Conservation (phyloP, 2,888 invertebrate genomes). For the Cheilosia urbana region DNA sequence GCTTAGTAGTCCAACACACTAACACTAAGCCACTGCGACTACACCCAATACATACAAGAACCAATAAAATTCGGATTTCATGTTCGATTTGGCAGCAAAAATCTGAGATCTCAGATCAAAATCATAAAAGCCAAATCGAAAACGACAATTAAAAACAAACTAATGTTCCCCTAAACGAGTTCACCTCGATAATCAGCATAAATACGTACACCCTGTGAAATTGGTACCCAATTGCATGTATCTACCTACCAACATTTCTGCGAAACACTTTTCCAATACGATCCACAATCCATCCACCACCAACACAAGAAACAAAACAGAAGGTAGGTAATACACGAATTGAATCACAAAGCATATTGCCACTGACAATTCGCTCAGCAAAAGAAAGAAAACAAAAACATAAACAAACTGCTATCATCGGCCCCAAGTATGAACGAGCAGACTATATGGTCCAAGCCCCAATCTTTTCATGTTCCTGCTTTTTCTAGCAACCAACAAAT, state of each 20-base stretch:
- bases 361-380: conserved; percentile 49
- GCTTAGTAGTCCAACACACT: too few relatives aligned
- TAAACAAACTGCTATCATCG: conserved; percentile 51
- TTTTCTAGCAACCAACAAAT: too few relatives aligned
- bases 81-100: too few relatives aligned
- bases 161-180: background rate
- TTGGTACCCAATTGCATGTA: background rate
- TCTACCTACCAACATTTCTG: conserved; percentile 13
- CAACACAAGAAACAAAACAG: conserved; percentile 22
- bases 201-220: conserved; percentile 16
- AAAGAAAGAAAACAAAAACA: conserved; percentile 71
- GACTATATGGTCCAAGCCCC: background rate
- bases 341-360: conserved; percentile 4
- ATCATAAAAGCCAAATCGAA: too few relatives aligned
- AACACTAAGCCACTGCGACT: too few relatives aligned
- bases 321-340: conserved; percentile 23
- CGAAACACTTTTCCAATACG: background rate
- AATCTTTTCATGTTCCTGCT: background rate
- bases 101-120: too few relatives aligned
- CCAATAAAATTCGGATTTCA: too few relatives aligned
- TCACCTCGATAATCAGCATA: background rate
- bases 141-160: too few relatives aligned
- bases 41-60: too few relatives aligned
- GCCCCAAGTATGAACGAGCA: conserved; percentile 39
- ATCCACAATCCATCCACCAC: conserved; percentile 50